Conservation (phyloP, 2,888 invertebrate genomes). For the Hetaerina titia region DNA sequence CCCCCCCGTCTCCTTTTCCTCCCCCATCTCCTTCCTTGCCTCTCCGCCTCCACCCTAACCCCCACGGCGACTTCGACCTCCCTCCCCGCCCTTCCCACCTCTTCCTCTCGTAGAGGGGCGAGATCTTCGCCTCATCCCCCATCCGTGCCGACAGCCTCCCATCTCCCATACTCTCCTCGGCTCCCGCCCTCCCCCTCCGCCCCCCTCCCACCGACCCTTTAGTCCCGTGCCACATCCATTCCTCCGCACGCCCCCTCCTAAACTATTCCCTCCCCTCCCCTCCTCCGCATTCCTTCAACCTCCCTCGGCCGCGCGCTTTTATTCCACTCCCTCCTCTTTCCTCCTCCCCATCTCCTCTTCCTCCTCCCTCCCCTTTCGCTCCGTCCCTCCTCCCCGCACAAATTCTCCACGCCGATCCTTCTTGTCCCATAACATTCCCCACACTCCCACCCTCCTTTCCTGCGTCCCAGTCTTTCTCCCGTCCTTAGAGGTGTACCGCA, state of each 20-base stretch:
- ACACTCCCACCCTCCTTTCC: background rate
- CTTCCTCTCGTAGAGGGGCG: slow-evolving; percentile 9
- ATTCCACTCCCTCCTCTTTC: slow-evolving; percentile 20
- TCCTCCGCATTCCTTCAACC: slow-evolving; percentile 56
- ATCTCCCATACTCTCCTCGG: background rate
- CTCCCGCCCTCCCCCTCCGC: background rate
- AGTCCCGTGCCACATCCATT: slow-evolving; percentile 66
- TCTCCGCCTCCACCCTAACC: slow-evolving; percentile 50
- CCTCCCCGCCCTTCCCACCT: background rate
- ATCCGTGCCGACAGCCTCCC: slow-evolving; percentile 42
- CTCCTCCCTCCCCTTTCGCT: background rate
- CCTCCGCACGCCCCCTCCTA: slow-evolving; percentile 61
- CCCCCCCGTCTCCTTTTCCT: background rate
- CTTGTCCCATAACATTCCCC: slow-evolving; percentile 35
- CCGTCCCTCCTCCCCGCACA: background rate
- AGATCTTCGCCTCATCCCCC: slow-evolving; percentile 22
- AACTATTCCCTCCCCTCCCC: slow-evolving; percentile 30
- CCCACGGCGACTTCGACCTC: slow-evolving; percentile 57
- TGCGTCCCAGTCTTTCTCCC: background rate
- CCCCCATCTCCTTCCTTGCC: background rate
- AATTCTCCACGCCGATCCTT: slow-evolving; percentile 40
- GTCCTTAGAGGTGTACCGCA: too few species aligned
- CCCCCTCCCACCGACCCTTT: slow-evolving; percentile 36
- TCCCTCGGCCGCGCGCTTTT: slow-evolving; percentile 61
- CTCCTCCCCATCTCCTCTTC: background rate